Evolutionary conservation across 2,797 vertebrate genomes (phyloP), one percentile per base, ranked within the genome.

Genomic region (Lepus oiostolus): DNA sequence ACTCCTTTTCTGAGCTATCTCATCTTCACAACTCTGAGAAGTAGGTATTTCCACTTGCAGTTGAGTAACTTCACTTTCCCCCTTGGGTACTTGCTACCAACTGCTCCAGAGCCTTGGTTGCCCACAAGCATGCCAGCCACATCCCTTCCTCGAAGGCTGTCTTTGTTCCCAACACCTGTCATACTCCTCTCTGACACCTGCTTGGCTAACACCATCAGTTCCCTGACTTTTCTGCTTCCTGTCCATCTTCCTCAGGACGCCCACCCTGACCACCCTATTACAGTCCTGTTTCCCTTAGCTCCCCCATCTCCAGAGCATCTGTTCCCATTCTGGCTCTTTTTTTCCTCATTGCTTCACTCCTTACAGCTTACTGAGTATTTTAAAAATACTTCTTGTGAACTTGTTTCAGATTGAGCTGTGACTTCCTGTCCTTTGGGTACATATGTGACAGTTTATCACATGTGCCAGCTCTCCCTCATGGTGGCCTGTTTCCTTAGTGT

Each of bases 281-380:
- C 8, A 28, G 5, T 60, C 19, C 10, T 90, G 19, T 7, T 74
- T 9, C 10, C 19, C 24, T 10, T 28, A 1, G 22, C 8, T 75
- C 22, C 70, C 11, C 42, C 16, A 6, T 16, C 50, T 79, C 54
- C 76, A 87, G 50, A 54, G 19, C 19, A 87, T 74, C 60, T 42
- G 3, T 85, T 88, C 92, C 52, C 16, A 71, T 67, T 86, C 35
- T 86, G 42, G n/a, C 19, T 60, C 72, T 52, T 50, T 80, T 94
- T 88, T 83, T 14, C 32, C 30, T 32, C 30, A 42, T 22, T 65
- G 58, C 7, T 76, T 88, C 50, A 85, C 62, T 80, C 42, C 16
- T 50, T 76, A 70, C 76, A 80, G 28, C 35, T 90, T 35, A 63
- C 19, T 63, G 28, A 11, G 52, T 68, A 72, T 93, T 85, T 91